Percentiles rank a stretch among this genome's conserved stretches.
phyloP scores from a whole-genome alignment of 2,797 vertebrate species.

The Diplodus sargus region DNA sequence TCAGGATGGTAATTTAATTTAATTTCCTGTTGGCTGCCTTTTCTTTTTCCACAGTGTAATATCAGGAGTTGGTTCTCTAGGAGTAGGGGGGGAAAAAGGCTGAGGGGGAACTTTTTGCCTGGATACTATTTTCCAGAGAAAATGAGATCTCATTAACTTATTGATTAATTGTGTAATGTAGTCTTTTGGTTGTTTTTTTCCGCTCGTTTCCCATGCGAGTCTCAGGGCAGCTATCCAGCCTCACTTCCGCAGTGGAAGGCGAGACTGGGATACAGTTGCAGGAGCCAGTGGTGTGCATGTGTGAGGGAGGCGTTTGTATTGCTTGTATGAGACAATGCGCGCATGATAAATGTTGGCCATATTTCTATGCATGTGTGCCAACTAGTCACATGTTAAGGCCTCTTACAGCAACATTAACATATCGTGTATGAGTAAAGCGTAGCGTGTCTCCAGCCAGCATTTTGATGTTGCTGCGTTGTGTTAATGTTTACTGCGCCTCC shows the following conservation, averaged over 20 bases:
- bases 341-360: constrained; percentile 5
- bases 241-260: constrained; percentile 56
- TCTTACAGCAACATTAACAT: constrained; percentile 39
- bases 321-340: not conserved
- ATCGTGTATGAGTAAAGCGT: constrained; percentile 54
- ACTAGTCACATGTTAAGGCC: constrained; percentile 32
- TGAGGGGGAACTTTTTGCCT: constrained; percentile 77
- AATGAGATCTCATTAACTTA: constrained; percentile 88
- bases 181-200: constrained; percentile 76
- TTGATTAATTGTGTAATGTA: constrained; percentile 87
- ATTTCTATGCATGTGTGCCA: constrained; percentile 34
- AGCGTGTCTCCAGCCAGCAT: constrained; percentile 69
- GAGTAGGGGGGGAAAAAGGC: constrained; percentile 55
- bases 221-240: constrained; percentile 75
- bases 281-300: constrained; percentile 43
- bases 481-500: constrained; percentile 80
- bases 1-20: constrained; percentile 86
- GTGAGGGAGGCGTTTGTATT: constrained; percentile 26
- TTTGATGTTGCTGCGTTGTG: constrained; percentile 78
- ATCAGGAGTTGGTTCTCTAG: constrained; percentile 70
- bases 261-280: constrained; percentile 67
- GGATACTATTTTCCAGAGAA: constrained; percentile 83
- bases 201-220: constrained; percentile 69
- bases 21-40: constrained; percentile 83
- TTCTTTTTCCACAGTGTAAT: constrained; percentile 81